Percentiles rank a stretch among this genome's conserved stretches.
Conservation (phyloP, 2,113 vertebrate species). For the Hymenochirus boettgeri region DNA sequence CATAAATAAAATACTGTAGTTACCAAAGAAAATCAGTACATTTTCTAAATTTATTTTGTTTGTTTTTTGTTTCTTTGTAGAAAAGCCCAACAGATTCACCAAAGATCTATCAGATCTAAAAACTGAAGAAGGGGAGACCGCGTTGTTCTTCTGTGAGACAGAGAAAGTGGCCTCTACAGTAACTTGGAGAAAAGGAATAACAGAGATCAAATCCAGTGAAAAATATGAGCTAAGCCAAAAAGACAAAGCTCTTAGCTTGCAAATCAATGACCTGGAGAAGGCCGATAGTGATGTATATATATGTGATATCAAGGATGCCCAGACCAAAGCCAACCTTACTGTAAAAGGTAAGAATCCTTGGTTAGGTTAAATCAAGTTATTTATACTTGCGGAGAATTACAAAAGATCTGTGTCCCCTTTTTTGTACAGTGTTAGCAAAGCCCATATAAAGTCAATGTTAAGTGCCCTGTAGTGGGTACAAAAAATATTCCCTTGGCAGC, state of each 20-base stretch:
- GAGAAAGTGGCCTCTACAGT: slow-evolving; percentile 61
- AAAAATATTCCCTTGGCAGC: too few species aligned
- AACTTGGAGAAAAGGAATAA: slow-evolving; percentile 79
- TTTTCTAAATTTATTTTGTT: too few species aligned
- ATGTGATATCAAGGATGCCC: slow-evolving; percentile 79
- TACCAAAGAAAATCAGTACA: too few species aligned
- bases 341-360: slow-evolving; percentile 74
- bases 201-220: slow-evolving; percentile 66
- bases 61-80: slow-evolving; percentile 32
- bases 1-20: too few species aligned
- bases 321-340: slow-evolving; percentile 70
- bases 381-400: too few species aligned
- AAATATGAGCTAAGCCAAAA: slow-evolving; percentile 69
- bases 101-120: slow-evolving; percentile 71
- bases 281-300: slow-evolving; percentile 78
- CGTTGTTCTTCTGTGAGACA: slow-evolving; percentile 72
- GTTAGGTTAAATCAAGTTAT: too few species aligned
- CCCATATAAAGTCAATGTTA: too few species aligned
- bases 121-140: slow-evolving; percentile 63
- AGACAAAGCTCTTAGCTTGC: slow-evolving; percentile 67
- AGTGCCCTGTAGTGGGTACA: too few species aligned
- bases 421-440: too few species aligned
- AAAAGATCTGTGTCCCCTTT: too few species aligned
- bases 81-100: slow-evolving; percentile 72
- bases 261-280: slow-evolving; percentile 71